A percentile compares a stretch with the other conserved stretches of the same genome.
phyloP scores from a whole-genome alignment of 2,888 invertebrate species.

The Leucophenga montana region DNA sequence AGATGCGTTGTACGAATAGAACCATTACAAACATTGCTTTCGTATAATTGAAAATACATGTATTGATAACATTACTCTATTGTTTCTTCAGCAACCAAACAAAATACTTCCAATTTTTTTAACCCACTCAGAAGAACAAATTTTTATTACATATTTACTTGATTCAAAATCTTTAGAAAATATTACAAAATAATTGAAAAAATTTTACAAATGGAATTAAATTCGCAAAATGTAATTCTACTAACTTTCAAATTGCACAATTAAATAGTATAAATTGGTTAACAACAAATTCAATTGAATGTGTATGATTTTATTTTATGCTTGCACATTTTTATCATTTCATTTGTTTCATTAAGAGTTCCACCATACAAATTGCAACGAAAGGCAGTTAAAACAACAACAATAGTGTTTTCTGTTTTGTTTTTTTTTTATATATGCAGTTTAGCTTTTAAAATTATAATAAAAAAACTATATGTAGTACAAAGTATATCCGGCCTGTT shows the following conservation, averaged over 20 bases:
- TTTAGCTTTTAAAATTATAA: slow-evolving; percentile 17
- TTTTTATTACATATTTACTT: slow-evolving; percentile 58
- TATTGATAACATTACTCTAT: too few species aligned
- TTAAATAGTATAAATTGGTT: slow-evolving; percentile 22
- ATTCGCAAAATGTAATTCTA: slow-evolving; percentile 27
- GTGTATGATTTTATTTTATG: slow-evolving; percentile 42
- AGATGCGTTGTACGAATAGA: too few species aligned
- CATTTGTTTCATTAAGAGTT: slow-evolving; percentile 15
- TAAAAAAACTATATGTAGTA: slow-evolving; percentile 3
- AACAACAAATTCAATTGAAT: slow-evolving; percentile 48
- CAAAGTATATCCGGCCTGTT: too few species aligned
- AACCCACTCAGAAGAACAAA: slow-evolving; percentile 70
- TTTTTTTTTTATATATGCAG: slow-evolving; percentile 4
- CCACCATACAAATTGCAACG: slow-evolving; percentile 19
- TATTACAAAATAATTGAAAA: slow-evolving; percentile 36
- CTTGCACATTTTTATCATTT: slow-evolving; percentile 40
- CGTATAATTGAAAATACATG: too few species aligned
- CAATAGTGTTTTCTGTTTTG: slow-evolving; percentile 13
- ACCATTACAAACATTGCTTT: too few species aligned
- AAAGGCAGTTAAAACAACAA: slow-evolving; percentile 26
- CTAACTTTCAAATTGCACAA: slow-evolving; percentile 39
- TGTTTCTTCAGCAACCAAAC: too few species aligned
- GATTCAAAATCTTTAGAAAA: slow-evolving; percentile 58
- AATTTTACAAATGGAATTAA: background rate
- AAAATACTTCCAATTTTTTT: slow-evolving; percentile 36